phyloP scores from a whole-genome alignment of 2,113 vertebrate species.

The Collichthys lucidus region DNA sequence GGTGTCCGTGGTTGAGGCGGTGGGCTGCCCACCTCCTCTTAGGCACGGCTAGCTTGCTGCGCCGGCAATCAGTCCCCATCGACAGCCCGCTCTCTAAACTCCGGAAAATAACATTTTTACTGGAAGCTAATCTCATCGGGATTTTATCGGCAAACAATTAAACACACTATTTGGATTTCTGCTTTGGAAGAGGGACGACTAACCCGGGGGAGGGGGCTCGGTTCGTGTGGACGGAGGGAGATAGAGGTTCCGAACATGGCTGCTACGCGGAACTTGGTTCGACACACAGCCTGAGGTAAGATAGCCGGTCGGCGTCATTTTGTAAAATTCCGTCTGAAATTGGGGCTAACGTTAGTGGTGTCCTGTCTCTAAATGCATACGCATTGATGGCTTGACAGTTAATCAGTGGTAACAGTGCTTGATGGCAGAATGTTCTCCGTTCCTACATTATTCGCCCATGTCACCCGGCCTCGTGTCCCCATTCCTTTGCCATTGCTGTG shows the following conservation, averaged over 20 bases:
- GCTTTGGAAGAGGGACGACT: slow-evolving; percentile 67
- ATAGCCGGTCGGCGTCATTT: slow-evolving; percentile 6
- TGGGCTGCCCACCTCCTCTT: slow-evolving; percentile 68
- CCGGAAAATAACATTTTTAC: slow-evolving; percentile 48
- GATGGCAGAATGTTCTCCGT: slow-evolving; percentile 12
- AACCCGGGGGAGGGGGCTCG: slow-evolving; percentile 81
- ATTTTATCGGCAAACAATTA: slow-evolving; percentile 38
- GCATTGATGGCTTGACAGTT: slow-evolving; percentile 7
- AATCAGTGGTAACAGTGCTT: slow-evolving; percentile 6
- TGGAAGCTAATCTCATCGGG: slow-evolving; percentile 51
- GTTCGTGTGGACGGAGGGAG: slow-evolving; percentile 79
- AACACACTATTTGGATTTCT: slow-evolving; percentile 59
- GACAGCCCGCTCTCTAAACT: slow-evolving; percentile 47
- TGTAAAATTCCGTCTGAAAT: neutral
- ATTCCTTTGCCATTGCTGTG: slow-evolving; percentile 10
- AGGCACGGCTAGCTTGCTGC: slow-evolving; percentile 69
- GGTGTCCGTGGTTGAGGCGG: slow-evolving; percentile 56
- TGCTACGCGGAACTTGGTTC: slow-evolving; percentile 83
- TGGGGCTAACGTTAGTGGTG: neutral
- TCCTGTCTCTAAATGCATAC: neutral
- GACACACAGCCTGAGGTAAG: slow-evolving; percentile 86
- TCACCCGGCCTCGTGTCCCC: slow-evolving; percentile 62
- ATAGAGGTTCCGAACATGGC: slow-evolving; percentile 84
- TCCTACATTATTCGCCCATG: slow-evolving; percentile 41
- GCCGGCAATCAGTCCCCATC: slow-evolving; percentile 61